Evolutionary conservation across 1,140 invertebrate species (phyloP), one percentile per base, ranked within the genome.

Genomic region (Lepidurus packardi): DNA sequence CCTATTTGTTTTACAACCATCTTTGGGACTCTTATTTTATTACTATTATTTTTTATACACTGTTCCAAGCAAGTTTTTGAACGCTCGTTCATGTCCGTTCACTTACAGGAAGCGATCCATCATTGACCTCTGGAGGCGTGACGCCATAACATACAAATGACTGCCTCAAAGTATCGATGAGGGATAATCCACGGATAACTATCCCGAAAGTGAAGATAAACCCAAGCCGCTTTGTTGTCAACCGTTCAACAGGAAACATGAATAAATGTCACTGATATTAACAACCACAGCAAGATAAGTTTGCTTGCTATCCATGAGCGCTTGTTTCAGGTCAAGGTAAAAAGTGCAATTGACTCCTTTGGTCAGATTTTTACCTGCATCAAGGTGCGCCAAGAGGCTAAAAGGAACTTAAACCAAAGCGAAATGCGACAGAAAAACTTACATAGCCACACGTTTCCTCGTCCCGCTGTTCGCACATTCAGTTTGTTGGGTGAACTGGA

Each of bases 361-460:
- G 34, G 34, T 34, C 34, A 2, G 34, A n/a, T 3, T 34, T 34
- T 34, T 4, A 4, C 34, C 34, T 3, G 53, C 53, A 7, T 3
- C 53, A 65, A 65, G 21, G 34, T 34, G 34, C 34, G 34, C 34
- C 53, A 65, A 65, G 53, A 13, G 8, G 53, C 13, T 65, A 7
- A 65, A 16, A 7, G n/a, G 6, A 65, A 65, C 16, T n/a, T 5
- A 65, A 16, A 65, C 10, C 10, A 47, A 21, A 65, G 21, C 13
- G 53, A 65, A 65, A 16, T 34, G 34, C 34, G 34, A 34, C 3
- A 65, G 21, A 65, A 9, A 9, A 65, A 65, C 53, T 65, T 65
- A 65, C 53, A 65, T n/a, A 65, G 53, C 53, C 53, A 65, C 53
- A 65, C 53, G 21, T 65, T 65, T 13, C 53, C 53, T 65, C 53